Evolutionary conservation across 2,113 vertebrate species (phyloP).

Genomic region (Turnix velox): DNA sequence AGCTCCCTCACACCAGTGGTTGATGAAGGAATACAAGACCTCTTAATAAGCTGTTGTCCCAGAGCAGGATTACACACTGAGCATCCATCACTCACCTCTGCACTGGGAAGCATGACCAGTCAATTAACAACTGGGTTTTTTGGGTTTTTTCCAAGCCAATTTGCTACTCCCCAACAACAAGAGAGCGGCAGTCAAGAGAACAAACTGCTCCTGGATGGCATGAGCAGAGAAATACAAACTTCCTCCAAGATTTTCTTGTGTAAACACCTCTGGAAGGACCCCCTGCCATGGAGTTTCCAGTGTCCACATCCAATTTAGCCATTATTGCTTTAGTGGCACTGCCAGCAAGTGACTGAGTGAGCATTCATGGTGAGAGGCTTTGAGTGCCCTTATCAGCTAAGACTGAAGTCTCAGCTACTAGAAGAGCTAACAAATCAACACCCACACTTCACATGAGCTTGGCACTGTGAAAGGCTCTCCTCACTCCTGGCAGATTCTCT

Average conservation of each 20-base stretch:
- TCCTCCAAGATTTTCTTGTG: not conserved
- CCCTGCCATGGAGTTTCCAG: not conserved
- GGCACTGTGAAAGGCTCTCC: not conserved
- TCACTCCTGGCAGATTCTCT: not conserved
- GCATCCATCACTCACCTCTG: not conserved
- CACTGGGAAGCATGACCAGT: not conserved
- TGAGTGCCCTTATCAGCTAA: not conserved
- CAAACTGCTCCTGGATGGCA: not conserved
- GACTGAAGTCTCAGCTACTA: not conserved
- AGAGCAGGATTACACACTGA: not conserved
- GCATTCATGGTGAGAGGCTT: not conserved
- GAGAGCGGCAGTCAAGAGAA: not conserved
- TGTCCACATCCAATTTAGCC: not conserved
- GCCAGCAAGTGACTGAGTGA: not conserved
- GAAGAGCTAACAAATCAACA: slow-evolving; percentile 14
- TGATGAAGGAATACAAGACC: not conserved
- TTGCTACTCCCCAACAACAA: slow-evolving; percentile 14
- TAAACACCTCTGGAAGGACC: slow-evolving; percentile 16
- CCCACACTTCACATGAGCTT: not conserved
- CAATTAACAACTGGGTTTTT: not conserved
- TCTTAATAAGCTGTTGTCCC: not conserved
- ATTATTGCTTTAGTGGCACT: not conserved
- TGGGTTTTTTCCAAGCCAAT: slow-evolving; percentile 12
- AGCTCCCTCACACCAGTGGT: not conserved
- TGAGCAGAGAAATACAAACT: not conserved